Conservation (phyloP, 1,140 invertebrate species). For the Eueides isabella region DNA sequence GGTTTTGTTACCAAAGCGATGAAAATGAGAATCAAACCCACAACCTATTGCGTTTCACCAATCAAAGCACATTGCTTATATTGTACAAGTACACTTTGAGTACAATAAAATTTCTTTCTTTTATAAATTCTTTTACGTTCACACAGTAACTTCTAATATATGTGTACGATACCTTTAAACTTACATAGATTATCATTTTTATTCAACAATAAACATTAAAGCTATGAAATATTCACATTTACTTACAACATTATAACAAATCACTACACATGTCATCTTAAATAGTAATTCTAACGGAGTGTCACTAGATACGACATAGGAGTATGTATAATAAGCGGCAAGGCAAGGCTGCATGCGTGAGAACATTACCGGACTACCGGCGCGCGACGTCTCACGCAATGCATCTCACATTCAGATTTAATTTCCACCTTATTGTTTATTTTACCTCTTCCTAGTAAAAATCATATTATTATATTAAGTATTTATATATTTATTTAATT, state of each 20-base stretch:
- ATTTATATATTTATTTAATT: not conserved
- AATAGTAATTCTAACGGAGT: not conserved
- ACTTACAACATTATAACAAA: not conserved
- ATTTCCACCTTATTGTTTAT: constrained; percentile 32
- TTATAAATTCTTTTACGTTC: no score
- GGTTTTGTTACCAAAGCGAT: no score
- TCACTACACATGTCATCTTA: not conserved
- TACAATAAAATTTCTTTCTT: no score
- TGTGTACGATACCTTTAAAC: no score
- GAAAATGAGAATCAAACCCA: no score
- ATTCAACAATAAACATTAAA: not conserved
- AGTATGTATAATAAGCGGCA: not conserved
- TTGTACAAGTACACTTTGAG: no score
- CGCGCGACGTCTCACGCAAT: constrained; percentile 7
- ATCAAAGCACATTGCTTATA: no score
- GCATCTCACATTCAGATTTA: constrained; percentile 23
- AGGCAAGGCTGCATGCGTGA: constrained; percentile 22
- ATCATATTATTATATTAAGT: not conserved
- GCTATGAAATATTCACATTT: not conserved
- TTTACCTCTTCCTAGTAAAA: constrained; percentile 21
- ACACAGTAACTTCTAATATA: no score
- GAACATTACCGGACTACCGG: constrained; percentile 19
- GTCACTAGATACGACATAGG: not conserved
- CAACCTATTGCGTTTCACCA: no score
- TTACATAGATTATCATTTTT: not conserved